These are phyloP conservation scores for Tetrao urogallus DNA, from an alignment of 2,113 vertebrate species.

Conservation along the genomic window DNA sequence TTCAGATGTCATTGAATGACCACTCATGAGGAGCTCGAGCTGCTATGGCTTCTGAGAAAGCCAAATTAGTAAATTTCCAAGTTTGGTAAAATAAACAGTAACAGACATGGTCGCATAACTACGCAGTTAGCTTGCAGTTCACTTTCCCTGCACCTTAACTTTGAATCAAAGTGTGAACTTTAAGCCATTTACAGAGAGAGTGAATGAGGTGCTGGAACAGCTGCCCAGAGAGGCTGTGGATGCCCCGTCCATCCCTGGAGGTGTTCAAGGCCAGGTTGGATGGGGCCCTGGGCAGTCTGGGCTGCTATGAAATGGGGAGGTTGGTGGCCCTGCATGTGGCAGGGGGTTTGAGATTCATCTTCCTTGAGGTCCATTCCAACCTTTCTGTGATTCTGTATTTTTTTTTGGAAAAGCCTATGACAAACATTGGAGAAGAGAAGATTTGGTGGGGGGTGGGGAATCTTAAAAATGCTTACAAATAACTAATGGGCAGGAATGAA, in stretches of 20 bases:
- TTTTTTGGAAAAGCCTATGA: not conserved
- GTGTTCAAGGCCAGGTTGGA: too few relatives aligned
- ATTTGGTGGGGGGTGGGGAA: not conserved
- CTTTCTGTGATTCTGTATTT: not conserved
- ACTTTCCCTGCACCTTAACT: not conserved
- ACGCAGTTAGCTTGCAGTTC: not conserved
- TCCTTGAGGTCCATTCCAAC: too few relatives aligned
- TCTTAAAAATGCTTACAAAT: not conserved
- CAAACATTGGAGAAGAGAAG: not conserved
- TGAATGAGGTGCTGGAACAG: too few relatives aligned
- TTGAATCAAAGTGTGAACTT: too few relatives aligned
- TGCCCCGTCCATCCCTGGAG: too few relatives aligned
- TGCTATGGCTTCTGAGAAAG: not conserved
- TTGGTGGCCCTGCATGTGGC: too few relatives aligned
- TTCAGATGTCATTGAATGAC: not conserved
- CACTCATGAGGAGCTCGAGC: not conserved
- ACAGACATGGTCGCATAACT: not conserved
- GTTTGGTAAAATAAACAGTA: not conserved
- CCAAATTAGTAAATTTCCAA: not conserved
- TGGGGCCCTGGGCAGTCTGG: too few relatives aligned
- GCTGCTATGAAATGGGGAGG: too few relatives aligned
- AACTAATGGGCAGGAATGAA: not conserved
- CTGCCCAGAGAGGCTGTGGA: too few relatives aligned
- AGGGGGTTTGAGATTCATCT: too few relatives aligned
- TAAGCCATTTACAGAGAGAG: too few relatives aligned